Percentiles rank a stretch among this genome's conserved stretches.
Evolutionary conservation across 2,797 vertebrate species (phyloP).

Genomic region (Sardinella longiceps): DNA sequence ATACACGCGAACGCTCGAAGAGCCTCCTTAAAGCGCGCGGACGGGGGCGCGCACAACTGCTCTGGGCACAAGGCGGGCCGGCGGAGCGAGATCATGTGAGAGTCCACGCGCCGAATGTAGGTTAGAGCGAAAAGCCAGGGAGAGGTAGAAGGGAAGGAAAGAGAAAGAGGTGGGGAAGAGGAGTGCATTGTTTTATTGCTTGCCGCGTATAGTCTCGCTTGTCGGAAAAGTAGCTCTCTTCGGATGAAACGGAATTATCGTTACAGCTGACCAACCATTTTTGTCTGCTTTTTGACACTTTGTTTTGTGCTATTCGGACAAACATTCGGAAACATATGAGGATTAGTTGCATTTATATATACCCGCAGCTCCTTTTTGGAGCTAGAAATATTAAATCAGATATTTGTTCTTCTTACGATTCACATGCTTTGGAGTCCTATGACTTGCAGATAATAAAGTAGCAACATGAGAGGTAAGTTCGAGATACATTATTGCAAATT

Average conservation of each 20-base stretch:
- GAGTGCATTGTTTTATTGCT: slow-evolving; percentile 30
- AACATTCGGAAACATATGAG: slow-evolving; percentile 59
- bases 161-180: slow-evolving; percentile 44
- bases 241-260: background rate
- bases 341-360: slow-evolving; percentile 63
- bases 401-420: slow-evolving; percentile 41
- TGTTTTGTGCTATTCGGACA: slow-evolving; percentile 26
- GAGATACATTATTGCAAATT: background rate
- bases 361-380: slow-evolving; percentile 62
- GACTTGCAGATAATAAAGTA: slow-evolving; percentile 62
- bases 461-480: slow-evolving; percentile 80
- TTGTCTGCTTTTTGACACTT: background rate
- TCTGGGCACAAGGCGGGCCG: slow-evolving; percentile 75
- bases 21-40: slow-evolving; percentile 68
- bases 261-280: background rate
- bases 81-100: slow-evolving; percentile 77
- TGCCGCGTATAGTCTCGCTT: slow-evolving; percentile 31
- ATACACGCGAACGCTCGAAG: slow-evolving; percentile 63
- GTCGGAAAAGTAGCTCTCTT: slow-evolving; percentile 11
- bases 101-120: slow-evolving; percentile 78
- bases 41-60: slow-evolving; percentile 57
- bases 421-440: slow-evolving; percentile 65
- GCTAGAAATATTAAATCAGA: slow-evolving; percentile 51
- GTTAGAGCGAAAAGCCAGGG: slow-evolving; percentile 58
- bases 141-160: slow-evolving; percentile 38